These are phyloP conservation scores for Trichogramma pretiosum DNA, from an alignment of 1,140 invertebrate species.

Conservation along the genomic window DNA sequence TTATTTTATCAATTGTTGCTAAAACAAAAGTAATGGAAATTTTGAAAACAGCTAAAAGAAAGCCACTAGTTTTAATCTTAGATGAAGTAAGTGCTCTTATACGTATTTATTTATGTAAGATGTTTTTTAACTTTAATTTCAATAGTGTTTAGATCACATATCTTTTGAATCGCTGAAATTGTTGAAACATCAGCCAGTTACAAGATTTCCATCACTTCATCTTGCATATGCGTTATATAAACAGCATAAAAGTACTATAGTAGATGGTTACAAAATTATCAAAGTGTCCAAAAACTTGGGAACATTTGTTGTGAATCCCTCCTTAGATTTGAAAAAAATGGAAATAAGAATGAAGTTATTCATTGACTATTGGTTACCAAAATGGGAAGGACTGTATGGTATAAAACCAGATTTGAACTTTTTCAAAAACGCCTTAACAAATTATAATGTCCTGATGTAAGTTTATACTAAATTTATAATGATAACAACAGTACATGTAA, in stretches of 20 bases:
- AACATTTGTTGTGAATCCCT: constrained; percentile 59
- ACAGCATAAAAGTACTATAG: constrained; percentile 49
- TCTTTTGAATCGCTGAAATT: constrained; percentile 66
- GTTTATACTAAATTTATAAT: constrained; percentile 24
- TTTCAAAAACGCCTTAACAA: constrained; percentile 50
- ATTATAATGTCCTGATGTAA: constrained; percentile 62
- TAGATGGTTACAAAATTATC: constrained; percentile 49
- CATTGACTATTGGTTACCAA: constrained; percentile 51
- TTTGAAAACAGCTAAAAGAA: constrained; percentile 44
- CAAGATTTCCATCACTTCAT: constrained; percentile 65
- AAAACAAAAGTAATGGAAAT: constrained; percentile 34
- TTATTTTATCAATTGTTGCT: constrained; percentile 35
- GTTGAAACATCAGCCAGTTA: constrained; percentile 54
- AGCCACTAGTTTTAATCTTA: constrained; percentile 55
- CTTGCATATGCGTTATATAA: constrained; percentile 58
- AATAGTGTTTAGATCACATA: constrained; percentile 60
- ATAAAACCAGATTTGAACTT: constrained; percentile 47
- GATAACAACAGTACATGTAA: neutral
- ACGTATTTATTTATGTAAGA: constrained; percentile 8
- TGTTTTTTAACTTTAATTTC: constrained; percentile 18
- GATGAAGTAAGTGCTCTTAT: constrained; percentile 49
- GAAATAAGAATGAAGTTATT: constrained; percentile 58
- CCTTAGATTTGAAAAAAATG: constrained; percentile 58
- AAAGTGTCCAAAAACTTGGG: constrained; percentile 32
- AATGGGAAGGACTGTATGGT: constrained; percentile 58